These are phyloP conservation scores for Brachyptera risi DNA, from an alignment of 2,888 invertebrate species.

Conservation along the genomic window DNA sequence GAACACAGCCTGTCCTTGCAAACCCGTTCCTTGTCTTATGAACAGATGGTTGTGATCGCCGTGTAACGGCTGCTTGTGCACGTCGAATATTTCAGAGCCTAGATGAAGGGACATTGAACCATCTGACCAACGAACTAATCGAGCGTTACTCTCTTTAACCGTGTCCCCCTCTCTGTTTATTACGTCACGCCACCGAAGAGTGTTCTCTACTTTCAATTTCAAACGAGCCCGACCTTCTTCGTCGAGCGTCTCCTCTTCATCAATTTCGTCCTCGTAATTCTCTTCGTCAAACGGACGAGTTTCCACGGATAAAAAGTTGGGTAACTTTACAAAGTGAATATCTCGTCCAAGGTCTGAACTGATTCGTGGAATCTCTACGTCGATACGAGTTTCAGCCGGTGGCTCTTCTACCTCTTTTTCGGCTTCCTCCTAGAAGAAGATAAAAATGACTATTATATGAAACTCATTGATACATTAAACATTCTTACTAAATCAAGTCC, in stretches of 20 bases:
- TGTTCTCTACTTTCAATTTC: conserved; percentile 94
- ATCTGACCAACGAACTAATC: conserved; percentile 96
- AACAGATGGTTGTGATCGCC: conserved; percentile 98
- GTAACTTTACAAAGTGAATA: conserved; percentile 93
- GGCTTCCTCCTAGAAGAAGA: conserved; percentile 31
- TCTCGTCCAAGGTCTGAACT: conserved; percentile 88
- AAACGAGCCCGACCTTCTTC: conserved; percentile 94
- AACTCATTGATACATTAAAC: too few relatives aligned
- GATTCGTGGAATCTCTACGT: conserved; percentile 95
- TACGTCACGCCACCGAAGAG: conserved; percentile 87
- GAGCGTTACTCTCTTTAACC: conserved; percentile 87
- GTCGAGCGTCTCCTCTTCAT: conserved; percentile 95
- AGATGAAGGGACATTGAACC: conserved; percentile 96
- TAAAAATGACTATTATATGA: too few relatives aligned
- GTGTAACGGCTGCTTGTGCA: conserved; percentile 86
- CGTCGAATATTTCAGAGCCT: conserved; percentile 97
- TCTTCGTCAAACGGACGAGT: conserved; percentile 92
- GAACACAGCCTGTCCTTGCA: conserved; percentile 97
- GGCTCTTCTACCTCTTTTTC: conserved; percentile 73
- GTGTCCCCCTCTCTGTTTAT: conserved; percentile 79
- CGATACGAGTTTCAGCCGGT: conserved; percentile 89
- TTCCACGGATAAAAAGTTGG: conserved; percentile 97
- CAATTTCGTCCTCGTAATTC: conserved; percentile 97
- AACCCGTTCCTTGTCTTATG: conserved; percentile 95
- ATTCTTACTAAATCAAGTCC: too few relatives aligned